Evolutionary conservation across 1,140 invertebrate species (phyloP), one percentile per base, ranked within the genome.

Genomic region (Nephila pilipes): DNA sequence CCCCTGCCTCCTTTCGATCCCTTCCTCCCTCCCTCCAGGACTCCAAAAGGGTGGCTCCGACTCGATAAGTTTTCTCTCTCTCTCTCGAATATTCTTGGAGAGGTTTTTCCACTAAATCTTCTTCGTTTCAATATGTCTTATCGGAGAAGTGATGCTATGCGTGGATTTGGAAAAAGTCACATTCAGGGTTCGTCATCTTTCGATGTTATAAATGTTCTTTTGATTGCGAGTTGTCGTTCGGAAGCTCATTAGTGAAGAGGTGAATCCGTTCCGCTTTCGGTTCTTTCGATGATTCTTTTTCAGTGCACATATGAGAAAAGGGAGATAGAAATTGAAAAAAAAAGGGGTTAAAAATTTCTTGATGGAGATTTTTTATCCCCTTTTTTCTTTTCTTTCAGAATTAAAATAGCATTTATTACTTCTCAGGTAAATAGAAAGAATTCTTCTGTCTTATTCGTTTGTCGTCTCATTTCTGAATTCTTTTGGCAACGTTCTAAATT

Each of bases 61-160:
- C 89, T 90, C 89, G 89, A 90, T 90, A 90, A 90, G 69, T 83
- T 90, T 29, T 88, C 87, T 89, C 57, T 90, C 29, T 90, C 29
- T 88, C 87, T 90, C 89, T 60, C 63, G 79, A 90, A 90, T 90
- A 90, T 90, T 83, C 79, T 83, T 75, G 54, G 25, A 60, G 81
- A 83, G 89, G 89, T 90, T 90, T 90, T 90, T 90, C 89, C 79
- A 90, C 89, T 90, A 90, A 90, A 90, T 90, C 89, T 90, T 81
- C 80, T 90, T 90, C 89, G 89, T 90, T 90, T 90, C 89, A 90
- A 90, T 90, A 90, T 90, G 89, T 90, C 89, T 90, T 90, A 90
- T 90, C 89, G 89, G 79, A 18, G 32, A 10, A 60, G 29, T 29
- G 69, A 29, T 55, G 5, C n/a, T 46, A 10, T 22, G n/a, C 46